Conservation (phyloP, 2,113 vertebrate genomes). For the Camelus bactrianus region DNA sequence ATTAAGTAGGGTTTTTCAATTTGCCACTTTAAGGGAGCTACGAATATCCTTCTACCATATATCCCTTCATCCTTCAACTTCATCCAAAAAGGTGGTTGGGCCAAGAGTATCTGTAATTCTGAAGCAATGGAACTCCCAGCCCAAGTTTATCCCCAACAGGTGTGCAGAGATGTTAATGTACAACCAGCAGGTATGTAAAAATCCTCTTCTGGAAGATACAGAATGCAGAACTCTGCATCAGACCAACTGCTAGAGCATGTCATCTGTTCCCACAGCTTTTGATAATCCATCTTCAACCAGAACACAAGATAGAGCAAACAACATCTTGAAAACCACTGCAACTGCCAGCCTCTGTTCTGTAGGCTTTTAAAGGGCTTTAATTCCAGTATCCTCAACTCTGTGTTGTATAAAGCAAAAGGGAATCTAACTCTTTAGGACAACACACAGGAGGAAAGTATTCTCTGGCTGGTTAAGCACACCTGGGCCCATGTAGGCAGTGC, state of each 20-base stretch:
- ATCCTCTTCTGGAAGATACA: conserved; percentile 64
- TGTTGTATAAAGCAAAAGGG: not conserved
- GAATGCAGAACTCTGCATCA: conserved; percentile 80
- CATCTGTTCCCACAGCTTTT: conserved; percentile 49
- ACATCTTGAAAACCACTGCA: not conserved
- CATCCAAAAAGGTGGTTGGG: conserved; percentile 80
- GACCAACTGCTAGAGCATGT: not conserved
- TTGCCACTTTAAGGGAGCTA: conserved; percentile 85
- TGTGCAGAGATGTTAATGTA: conserved; percentile 80
- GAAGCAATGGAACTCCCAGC: conserved; percentile 72
- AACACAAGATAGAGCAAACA: not conserved
- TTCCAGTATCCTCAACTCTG: not conserved
- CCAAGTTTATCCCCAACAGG: conserved; percentile 51
- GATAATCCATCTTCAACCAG: conserved; percentile 55
- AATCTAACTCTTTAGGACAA: not conserved
- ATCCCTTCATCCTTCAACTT: conserved; percentile 81
- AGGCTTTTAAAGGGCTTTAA: not conserved
- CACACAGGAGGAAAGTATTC: not conserved
- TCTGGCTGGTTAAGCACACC: not conserved
- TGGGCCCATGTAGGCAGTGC: not conserved
- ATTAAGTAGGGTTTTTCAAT: conserved; percentile 87
- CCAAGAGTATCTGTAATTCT: conserved; percentile 78
- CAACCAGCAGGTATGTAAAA: conserved; percentile 68
- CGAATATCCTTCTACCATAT: conserved; percentile 86
- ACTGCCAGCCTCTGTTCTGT: not conserved